A percentile compares a stretch with the other conserved stretches of the same genome.
These are phyloP conservation scores for Eumeta japonica DNA, from an alignment of 1,140 invertebrate species.

Conservation along the genomic window DNA sequence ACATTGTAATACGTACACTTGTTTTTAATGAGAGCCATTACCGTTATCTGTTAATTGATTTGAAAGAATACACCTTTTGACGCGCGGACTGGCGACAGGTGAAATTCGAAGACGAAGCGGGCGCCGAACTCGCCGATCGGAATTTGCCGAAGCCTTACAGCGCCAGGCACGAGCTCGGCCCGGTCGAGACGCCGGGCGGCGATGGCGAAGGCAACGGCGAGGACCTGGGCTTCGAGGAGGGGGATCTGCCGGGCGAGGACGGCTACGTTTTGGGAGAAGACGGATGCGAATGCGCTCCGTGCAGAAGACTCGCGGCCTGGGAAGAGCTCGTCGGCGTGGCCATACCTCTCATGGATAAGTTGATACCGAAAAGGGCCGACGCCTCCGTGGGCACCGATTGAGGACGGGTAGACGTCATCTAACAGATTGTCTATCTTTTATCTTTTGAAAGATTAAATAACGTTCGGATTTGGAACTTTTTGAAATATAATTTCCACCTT, in stretches of 20 bases:
- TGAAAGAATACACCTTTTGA: too few relatives aligned
- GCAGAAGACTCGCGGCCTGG: slow-evolving; percentile 30
- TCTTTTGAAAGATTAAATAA: too few relatives aligned
- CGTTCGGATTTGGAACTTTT: too few relatives aligned
- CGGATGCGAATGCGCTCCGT: slow-evolving; percentile 32
- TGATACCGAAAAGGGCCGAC: slow-evolving; percentile 28
- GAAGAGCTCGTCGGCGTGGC: slow-evolving; percentile 37
- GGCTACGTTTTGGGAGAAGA: slow-evolving; percentile 24
- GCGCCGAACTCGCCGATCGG: not conserved
- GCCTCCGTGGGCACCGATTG: slow-evolving; percentile 41
- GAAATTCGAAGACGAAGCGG: slow-evolving; percentile 1
- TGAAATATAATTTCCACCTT: too few relatives aligned
- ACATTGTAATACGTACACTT: too few relatives aligned
- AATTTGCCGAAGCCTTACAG: slow-evolving; percentile 16
- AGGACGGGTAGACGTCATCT: too few relatives aligned
- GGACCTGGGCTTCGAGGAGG: slow-evolving; percentile 39
- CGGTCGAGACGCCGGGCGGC: slow-evolving; percentile 6
- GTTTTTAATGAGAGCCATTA: too few relatives aligned
- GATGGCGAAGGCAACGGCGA: slow-evolving; percentile 28
- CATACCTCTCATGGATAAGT: slow-evolving; percentile 32
- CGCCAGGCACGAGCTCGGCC: slow-evolving; percentile 19
- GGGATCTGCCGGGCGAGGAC: not conserved
- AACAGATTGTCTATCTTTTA: too few relatives aligned
- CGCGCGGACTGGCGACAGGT: too few relatives aligned
- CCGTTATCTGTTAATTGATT: too few relatives aligned